phyloP scores from a whole-genome alignment of 1,140 invertebrate species.

The Chymomyza costata region DNA sequence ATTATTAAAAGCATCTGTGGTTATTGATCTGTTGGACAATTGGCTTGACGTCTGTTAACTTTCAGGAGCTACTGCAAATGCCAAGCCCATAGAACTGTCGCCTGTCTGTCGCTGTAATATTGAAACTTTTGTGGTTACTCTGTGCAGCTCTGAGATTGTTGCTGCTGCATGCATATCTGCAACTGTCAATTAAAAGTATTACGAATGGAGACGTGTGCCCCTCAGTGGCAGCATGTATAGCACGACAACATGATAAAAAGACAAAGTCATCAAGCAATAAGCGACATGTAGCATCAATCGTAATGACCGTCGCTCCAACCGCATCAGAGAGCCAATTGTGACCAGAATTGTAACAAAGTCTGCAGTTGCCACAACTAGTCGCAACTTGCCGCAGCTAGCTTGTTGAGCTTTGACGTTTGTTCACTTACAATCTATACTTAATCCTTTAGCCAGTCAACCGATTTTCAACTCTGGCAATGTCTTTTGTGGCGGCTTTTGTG shows the following conservation, averaged over 20 bases:
- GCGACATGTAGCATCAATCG: slow-evolving; percentile 67
- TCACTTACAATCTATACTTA: too few relatives aligned
- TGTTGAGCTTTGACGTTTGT: slow-evolving; percentile 56
- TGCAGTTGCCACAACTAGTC: too few relatives aligned
- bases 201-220: slow-evolving; percentile 8
- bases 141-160: slow-evolving; percentile 32
- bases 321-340: slow-evolving; percentile 63
- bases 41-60: slow-evolving; percentile 52
- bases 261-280: slow-evolving; percentile 10
- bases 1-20: slow-evolving; percentile 68
- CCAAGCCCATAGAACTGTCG: slow-evolving; percentile 37
- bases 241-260: not conserved
- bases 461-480: slow-evolving; percentile 10
- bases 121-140: slow-evolving; percentile 54
- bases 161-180: slow-evolving; percentile 56
- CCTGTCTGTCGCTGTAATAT: slow-evolving; percentile 37
- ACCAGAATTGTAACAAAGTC: slow-evolving; percentile 10
- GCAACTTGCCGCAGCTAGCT: slow-evolving; percentile 61
- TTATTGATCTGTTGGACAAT: slow-evolving; percentile 67
- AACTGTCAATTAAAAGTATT: slow-evolving; percentile 73
- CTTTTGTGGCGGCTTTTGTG: slow-evolving; percentile 39
- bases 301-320: slow-evolving; percentile 49
- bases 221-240: too few relatives aligned
- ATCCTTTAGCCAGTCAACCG: slow-evolving; percentile 16
- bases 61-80: slow-evolving; percentile 7